Evolutionary conservation across 2,113 vertebrate species (phyloP).

Genomic region (Scytalopus superciliaris): DNA sequence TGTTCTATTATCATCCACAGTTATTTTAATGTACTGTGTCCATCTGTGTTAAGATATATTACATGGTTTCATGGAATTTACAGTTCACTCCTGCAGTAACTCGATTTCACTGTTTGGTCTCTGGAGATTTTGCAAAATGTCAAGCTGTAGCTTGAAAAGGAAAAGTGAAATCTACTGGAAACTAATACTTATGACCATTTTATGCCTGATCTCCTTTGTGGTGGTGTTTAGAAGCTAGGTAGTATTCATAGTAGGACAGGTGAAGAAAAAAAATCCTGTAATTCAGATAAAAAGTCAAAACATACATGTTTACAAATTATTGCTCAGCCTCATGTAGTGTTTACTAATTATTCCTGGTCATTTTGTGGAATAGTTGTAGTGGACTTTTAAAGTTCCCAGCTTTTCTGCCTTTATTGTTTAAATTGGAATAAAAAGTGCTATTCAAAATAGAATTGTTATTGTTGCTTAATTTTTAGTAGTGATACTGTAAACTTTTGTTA

Average conservation of each 20-base stretch:
- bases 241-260: conserved; percentile 76
- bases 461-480: conserved; percentile 1
- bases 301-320: not conserved
- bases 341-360: not conserved
- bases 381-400: conserved; percentile 28
- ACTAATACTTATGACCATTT: conserved; percentile 96
- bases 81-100: conserved; percentile 97
- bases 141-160: conserved; percentile 95
- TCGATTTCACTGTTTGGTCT: conserved; percentile 96
- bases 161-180: conserved; percentile 98
- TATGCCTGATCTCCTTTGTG: conserved; percentile 86
- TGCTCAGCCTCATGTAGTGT: not conserved
- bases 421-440: not conserved
- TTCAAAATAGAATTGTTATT: conserved; percentile 3
- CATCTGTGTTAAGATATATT: conserved; percentile 99
- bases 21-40: conserved; percentile 92
- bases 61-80: conserved; percentile 99
- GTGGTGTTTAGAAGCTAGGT: conserved; percentile 79
- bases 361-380: not conserved
- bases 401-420: conserved; percentile 35
- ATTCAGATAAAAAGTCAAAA: conserved; percentile 34
- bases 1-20: conserved; percentile 97
- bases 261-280: conserved; percentile 63
- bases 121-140: conserved; percentile 97
- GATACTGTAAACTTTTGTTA: not conserved